A percentile compares a stretch with the other conserved stretches of the same genome.
Conservation (phyloP, 2,113 vertebrate genomes). For the Xerus inauris region DNA sequence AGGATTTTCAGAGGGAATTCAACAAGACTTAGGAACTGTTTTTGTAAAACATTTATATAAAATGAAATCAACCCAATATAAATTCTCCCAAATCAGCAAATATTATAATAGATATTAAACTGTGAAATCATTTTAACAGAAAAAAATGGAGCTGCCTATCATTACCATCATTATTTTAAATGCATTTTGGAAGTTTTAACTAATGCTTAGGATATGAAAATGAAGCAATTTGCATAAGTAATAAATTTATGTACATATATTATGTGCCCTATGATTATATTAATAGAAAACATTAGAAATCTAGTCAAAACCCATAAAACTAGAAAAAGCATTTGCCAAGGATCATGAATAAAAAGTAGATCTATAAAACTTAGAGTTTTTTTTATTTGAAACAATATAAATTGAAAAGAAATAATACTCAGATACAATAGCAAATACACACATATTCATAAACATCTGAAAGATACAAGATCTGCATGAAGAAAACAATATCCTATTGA, state of each 20-base stretch:
- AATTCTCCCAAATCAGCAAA: background rate
- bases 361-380: background rate
- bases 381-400: background rate
- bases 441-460: background rate
- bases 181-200: background rate
- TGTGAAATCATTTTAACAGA: background rate
- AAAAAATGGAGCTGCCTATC: background rate
- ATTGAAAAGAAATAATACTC: background rate
- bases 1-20: background rate
- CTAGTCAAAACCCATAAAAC: background rate
- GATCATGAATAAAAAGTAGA: background rate
- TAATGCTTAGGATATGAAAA: background rate
- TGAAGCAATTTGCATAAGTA: background rate
- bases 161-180: background rate
- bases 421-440: background rate
- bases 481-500: background rate
- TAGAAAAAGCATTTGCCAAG: background rate
- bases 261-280: background rate
- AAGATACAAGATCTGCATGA: background rate
- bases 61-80: background rate
- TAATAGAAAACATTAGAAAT: background rate
- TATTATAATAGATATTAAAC: background rate
- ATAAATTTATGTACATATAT: background rate
- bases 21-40: background rate
- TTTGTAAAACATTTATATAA: background rate